Conservation (phyloP, 2,113 vertebrate genomes). For the Macroglossus sobrinus region DNA sequence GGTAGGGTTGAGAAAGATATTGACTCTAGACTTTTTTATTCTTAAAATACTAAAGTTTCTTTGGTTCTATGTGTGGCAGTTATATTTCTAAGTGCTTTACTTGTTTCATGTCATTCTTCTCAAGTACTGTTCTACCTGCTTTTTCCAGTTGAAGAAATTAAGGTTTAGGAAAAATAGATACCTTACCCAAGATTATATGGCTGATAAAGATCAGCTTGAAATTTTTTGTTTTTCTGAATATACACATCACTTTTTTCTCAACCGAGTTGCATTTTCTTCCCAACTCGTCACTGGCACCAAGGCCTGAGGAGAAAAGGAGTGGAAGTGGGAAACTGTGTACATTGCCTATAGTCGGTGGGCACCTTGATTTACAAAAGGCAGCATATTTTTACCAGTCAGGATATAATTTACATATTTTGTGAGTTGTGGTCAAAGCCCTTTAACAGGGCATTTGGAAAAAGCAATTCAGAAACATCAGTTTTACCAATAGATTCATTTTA, state of each 20-base stretch:
- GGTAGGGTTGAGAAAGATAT: not conserved
- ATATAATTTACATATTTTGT: conserved; percentile 37
- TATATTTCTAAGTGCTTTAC: not conserved
- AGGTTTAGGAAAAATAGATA: not conserved
- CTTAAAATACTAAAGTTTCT: not conserved
- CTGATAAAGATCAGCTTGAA: not conserved
- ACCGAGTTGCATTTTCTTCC: not conserved
- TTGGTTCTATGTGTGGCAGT: not conserved
- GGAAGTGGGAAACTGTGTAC: rapidly evolving
- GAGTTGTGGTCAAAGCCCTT: conserved; percentile 25
- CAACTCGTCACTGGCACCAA: not conserved
- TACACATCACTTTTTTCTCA: not conserved
- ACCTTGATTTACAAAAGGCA: conserved; percentile 24
- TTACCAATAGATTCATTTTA: conserved; percentile 52
- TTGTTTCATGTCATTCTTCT: not conserved
- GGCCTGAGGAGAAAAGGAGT: not conserved
- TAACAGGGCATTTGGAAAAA: conserved; percentile 28
- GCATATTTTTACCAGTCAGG: not conserved
- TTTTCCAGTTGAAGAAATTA: not conserved
- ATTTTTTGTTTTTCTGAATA: not conserved
- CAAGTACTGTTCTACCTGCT: not conserved
- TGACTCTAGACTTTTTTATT: not conserved
- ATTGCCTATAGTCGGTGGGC: not conserved
- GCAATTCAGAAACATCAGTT: conserved; percentile 42
- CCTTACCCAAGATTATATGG: not conserved